Evolutionary conservation across 2,888 invertebrate species (phyloP), one percentile per base, ranked within the genome.

Genomic region (Corbicula japonica): DNA sequence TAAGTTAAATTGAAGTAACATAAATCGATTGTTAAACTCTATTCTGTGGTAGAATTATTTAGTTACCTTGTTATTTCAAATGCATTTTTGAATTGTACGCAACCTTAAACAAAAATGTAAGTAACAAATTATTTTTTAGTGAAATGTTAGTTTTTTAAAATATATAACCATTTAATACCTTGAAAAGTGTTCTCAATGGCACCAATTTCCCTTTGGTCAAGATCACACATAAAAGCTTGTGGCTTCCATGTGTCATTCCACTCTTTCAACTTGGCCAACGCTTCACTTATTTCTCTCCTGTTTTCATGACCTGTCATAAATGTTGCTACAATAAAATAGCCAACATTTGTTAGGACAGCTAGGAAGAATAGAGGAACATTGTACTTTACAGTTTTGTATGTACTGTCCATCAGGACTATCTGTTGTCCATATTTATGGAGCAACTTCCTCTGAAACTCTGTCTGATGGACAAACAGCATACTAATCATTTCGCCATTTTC

Each of bases 391-490:
- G 38, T 38, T 12, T 60, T 38, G 58, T 60, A 35, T 1, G 58
- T 60, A 15, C 35, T 35, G 23, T 60, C 58, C 58, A 60, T 60
- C n/a, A 60, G 38, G 1, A 60, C 58, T 3, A 38, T 60, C 21
- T 60, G 38, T 1, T 2, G 2, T 5, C 35, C 35, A 60, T 35
- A 60, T 26, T 38, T 60, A 3, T 8, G 21, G 4, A 60, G 15
- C 8, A 60, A 10, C 6, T n/a, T 21, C 21, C 38, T n/a, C 38
- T 60, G 58, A 60, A 60, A 60, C 26, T 5, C 3, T 35, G 58
- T 60, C 23, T 60, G 38, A 60, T 60, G 58, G 38, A 60, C 38
- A 60, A 35, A 60, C 35, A 56, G n/a, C n/a, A n/a, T n/a, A n/a
- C n/a, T n/a, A n/a, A n/a, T n/a, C n/a, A n/a, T n/a, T n/a, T n/a